These are phyloP conservation scores for Drosophila anceps DNA, from an alignment of 2,888 invertebrate genomes.

Conservation along the genomic window DNA sequence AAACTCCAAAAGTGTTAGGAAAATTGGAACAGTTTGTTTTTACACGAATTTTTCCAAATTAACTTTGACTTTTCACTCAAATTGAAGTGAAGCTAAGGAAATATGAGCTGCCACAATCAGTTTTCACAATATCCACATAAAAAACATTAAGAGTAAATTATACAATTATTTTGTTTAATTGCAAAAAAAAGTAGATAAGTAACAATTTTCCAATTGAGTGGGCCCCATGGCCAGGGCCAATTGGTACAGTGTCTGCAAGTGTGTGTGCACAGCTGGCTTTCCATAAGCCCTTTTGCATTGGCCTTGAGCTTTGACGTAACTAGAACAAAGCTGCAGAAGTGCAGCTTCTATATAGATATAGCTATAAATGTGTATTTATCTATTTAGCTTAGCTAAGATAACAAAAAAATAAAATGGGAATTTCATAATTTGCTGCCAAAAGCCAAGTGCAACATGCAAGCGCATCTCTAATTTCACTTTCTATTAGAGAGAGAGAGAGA, in stretches of 20 bases:
- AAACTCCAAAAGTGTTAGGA: neutral
- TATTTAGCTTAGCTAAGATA: conserved; percentile 17
- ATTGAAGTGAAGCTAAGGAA: neutral
- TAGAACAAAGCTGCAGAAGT: conserved; percentile 15
- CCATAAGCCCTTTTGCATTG: conserved; percentile 6
- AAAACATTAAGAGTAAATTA: conserved; percentile 7
- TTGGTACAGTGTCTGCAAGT: conserved; percentile 11
- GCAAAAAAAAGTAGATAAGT: neutral
- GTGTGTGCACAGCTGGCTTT: conserved; percentile 35
- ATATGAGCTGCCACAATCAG: neutral
- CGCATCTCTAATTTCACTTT: conserved; percentile 66
- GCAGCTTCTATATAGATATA: neutral
- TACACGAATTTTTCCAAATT: neutral
- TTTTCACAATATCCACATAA: conserved; percentile 8
- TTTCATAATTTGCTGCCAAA: conserved; percentile 44
- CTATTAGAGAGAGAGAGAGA: conserved; percentile 28
- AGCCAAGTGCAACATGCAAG: conserved; percentile 51
- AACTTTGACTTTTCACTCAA: conserved; percentile 12
- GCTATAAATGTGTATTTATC: neutral
- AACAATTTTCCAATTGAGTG: neutral
- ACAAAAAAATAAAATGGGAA: conserved; percentile 20
- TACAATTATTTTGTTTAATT: neutral
- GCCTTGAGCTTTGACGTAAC: conserved; percentile 32
- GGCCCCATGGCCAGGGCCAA: neutral
- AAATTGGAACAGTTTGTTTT: neutral